phyloP scores from a whole-genome alignment of 2,113 vertebrate species.

The Rallus limicola region DNA sequence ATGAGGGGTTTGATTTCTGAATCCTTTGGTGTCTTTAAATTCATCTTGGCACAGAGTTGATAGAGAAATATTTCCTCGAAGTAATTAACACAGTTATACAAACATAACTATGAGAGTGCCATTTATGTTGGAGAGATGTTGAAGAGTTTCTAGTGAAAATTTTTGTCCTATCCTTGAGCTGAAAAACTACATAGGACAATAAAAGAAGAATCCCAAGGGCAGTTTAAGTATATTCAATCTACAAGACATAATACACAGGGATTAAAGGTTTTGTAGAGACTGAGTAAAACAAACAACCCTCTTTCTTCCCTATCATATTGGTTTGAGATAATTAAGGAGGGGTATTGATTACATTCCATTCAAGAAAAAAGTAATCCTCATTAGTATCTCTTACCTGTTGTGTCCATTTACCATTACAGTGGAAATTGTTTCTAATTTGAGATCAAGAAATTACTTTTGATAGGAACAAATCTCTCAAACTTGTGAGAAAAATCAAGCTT shows the following conservation, averaged over 20 bases:
- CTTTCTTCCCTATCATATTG: neutral
- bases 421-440: neutral
- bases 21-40: neutral
- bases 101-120: neutral
- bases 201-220: neutral
- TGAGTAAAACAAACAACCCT: neutral
- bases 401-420: neutral
- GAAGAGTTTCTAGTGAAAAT: neutral
- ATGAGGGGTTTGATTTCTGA: neutral
- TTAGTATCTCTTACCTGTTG: neutral
- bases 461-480: neutral
- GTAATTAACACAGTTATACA: neutral
- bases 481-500: neutral
- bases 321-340: neutral
- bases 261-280: neutral
- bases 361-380: neutral
- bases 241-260: neutral
- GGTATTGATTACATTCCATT: neutral
- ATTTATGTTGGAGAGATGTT: neutral
- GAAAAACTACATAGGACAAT: neutral
- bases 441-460: neutral
- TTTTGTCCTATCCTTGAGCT: neutral
- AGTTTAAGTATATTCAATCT: neutral
- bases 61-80: neutral
- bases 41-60: neutral